Evolutionary conservation across 2,888 invertebrate species (phyloP), one percentile per base, ranked within the genome.

Genomic region (Cataglyphis cursor): DNA sequence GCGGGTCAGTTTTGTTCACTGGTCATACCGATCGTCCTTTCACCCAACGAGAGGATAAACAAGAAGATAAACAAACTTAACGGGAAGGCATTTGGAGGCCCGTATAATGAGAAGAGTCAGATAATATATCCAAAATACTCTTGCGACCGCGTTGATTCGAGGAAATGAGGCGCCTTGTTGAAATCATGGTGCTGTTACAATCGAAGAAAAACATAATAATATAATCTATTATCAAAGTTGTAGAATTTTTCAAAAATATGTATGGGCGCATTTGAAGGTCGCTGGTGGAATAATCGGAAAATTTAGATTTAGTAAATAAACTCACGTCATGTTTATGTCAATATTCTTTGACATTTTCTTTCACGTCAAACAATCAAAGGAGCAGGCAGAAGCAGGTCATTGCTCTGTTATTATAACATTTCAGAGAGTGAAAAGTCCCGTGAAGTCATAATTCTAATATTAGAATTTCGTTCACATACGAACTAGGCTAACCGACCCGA

Each of bases 1-100:
- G 82, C 88, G 84, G 88, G 81, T 89, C 90, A 87, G 84, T 90
- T 90, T 91, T 85, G 86, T 85, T 82, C 84, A 70, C 84, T 76
- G 70, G 59, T 44, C 70, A 78, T 18, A 24, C 51, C 57, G 8
- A 54, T 44, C 35, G 61, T 74, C 76, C 24, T 64, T 51, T 62
- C 76, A 80, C 38, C n/a, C 24, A 21, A n/a, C 3, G 35, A 35
- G 41, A 28, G 54, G 66, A 21, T 28, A 73, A 59, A 59, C 38
- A 59, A 59, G 54, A 12, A 35, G 54, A 68, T 61, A 80, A 68
- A 72, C 61, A 74, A 44, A 72, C 59, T 54, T 51, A 76, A 59
- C 38, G 24, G 38, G 9, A 51, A 24, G 38, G 24, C 35, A 18
- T 21, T 75, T 21, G 31, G 15, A 10, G 15, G 24, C 10, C 31